A percentile compares a stretch with the other conserved stretches of the same genome.
phyloP scores from a whole-genome alignment of 2,888 invertebrate species.

The Trilocha varians region DNA sequence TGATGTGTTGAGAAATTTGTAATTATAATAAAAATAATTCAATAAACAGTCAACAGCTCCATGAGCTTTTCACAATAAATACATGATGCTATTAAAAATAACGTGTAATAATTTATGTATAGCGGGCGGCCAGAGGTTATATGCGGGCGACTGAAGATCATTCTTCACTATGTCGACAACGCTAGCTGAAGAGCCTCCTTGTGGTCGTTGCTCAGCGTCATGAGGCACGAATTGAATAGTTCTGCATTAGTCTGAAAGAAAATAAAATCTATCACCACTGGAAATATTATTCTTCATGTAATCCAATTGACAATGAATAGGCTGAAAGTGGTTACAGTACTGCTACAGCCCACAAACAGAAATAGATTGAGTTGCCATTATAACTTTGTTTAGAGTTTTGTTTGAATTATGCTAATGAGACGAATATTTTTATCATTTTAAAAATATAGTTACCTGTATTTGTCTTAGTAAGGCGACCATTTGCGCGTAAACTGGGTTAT shows the following conservation, averaged over 20 bases:
- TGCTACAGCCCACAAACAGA: no score
- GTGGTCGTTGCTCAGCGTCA: slow-evolving; percentile 83
- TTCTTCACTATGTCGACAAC: slow-evolving; percentile 59
- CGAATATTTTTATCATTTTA: slow-evolving; percentile 1
- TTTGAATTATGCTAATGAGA: slow-evolving; percentile 3
- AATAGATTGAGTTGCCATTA: no score
- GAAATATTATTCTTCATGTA: no score
- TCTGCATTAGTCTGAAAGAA: slow-evolving; percentile 79
- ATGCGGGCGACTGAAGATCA: slow-evolving; percentile 18
- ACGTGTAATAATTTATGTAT: slow-evolving; percentile 17
- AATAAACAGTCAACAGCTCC: slow-evolving; percentile 21
- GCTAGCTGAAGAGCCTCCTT: slow-evolving; percentile 88
- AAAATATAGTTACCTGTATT: slow-evolving; percentile 77
- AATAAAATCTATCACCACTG: background rate
- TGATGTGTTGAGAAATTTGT: background rate
- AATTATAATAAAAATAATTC: slow-evolving; percentile 11
- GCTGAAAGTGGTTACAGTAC: no score
- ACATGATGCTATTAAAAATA: slow-evolving; percentile 4
- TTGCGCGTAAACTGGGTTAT: slow-evolving; percentile 82
- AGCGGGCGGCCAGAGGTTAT: slow-evolving; percentile 27
- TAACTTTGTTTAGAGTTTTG: background rate
- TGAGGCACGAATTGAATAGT: slow-evolving; percentile 85
- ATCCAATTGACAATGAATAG: no score
- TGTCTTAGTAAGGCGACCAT: slow-evolving; percentile 89
- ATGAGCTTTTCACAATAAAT: slow-evolving; percentile 9